Base-by-base conservation (phyloP, 1,140 invertebrate species). In the Ostrea denselamellosa region DNA sequence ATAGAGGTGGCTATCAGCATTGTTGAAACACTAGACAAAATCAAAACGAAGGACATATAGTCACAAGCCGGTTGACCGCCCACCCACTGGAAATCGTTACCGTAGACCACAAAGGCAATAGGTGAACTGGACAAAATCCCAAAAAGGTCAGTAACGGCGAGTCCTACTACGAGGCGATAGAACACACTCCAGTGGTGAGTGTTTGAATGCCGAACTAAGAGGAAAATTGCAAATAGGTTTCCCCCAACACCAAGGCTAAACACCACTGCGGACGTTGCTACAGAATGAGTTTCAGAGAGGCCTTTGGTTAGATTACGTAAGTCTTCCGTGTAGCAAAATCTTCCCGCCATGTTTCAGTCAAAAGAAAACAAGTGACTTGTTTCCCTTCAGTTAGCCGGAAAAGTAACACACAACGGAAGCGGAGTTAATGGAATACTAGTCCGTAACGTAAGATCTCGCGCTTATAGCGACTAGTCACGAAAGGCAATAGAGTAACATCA, bases 11-110 rank as follows among this genome's bases (percentile, higher is more conserved):
- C 93, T 14, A 94, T 94, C 44, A 93, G 91, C 22, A 94, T 92
- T 0, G 95, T 95, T 2, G 95, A 90, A 44, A 94, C 85, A 53
- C 94, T 93, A 51, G 94, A 93, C 71, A 93, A 92, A 71, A 95
- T 93, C 89, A 95, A 92, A 88, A 94, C 92, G 89, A 95, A 95
- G 8, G 93, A 93, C 85, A 94, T 92, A 87, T 94, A 95, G 71
- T 94, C 88, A 90, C 94, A 93, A 86, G 94, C 82, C 28, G 88
- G 44, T 83, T 90, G 62, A 51, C 93, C 93, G 7, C 92, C 92
- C 14, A 92, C 86, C 93, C 93, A 93, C 54, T 86, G 83, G 10
- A 91, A 65, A 51, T 90, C 89, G 56, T 93, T 93, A 14, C 88
- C 86, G 85, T 94, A 94, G 4, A 93, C 91, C 2, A 89, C 86